phyloP scores from a whole-genome alignment of 2,797 vertebrate genomes.

The Thalassophryne amazonica region DNA sequence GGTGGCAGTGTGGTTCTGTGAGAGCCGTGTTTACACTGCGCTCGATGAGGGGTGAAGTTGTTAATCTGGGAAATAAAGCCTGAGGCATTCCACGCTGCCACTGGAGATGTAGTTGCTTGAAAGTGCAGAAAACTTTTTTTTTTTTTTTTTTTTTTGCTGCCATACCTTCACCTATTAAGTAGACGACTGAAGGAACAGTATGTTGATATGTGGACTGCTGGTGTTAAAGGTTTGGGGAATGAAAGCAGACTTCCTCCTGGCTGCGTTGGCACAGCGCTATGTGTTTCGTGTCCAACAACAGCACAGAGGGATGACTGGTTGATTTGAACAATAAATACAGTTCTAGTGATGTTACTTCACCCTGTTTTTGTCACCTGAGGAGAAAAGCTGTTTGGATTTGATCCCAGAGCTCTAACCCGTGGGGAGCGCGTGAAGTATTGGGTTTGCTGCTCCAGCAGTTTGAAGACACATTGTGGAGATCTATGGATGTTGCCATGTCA shows the following conservation, averaged over 20 bases:
- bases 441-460: slow-evolving; percentile 43
- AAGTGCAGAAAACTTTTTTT: neutral
- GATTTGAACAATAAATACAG: slow-evolving; percentile 75
- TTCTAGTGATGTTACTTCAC: slow-evolving; percentile 54
- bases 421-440: slow-evolving; percentile 29
- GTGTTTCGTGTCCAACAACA: slow-evolving; percentile 73
- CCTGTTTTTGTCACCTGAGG: slow-evolving; percentile 55
- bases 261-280: slow-evolving; percentile 45
- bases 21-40: slow-evolving; percentile 70
- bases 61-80: slow-evolving; percentile 73
- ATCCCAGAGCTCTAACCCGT: slow-evolving; percentile 36
- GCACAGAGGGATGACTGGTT: slow-evolving; percentile 65
- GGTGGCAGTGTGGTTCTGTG: slow-evolving; percentile 15
- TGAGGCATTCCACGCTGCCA: slow-evolving; percentile 61
- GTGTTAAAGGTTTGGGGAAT: slow-evolving; percentile 34
- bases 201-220: slow-evolving; percentile 18
- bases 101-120: slow-evolving; percentile 38
- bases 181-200: slow-evolving; percentile 21
- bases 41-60: slow-evolving; percentile 75
- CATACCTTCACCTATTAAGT: slow-evolving; percentile 24
- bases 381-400: slow-evolving; percentile 52
- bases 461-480: slow-evolving; percentile 37
- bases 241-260: slow-evolving; percentile 66
- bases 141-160: slow-evolving; percentile 17
- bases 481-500: slow-evolving; percentile 46